Conservation (phyloP, 2,888 invertebrate genomes). For the Hofmannophila pseudospretella region DNA sequence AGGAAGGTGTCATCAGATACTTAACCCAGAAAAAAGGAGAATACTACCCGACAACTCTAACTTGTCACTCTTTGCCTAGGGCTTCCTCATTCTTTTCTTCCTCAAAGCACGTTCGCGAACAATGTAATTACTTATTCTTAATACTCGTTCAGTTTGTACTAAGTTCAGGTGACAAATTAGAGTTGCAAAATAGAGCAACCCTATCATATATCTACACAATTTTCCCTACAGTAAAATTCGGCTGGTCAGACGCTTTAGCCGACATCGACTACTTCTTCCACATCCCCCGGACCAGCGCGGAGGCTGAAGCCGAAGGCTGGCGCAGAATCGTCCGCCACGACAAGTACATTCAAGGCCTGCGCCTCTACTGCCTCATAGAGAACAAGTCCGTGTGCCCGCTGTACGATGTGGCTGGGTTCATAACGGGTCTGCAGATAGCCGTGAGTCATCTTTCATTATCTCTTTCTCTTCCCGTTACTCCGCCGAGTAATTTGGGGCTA, state of each 20-base stretch:
- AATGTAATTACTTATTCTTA: too few relatives aligned
- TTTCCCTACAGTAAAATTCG: slow-evolving; percentile 70
- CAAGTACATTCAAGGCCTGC: slow-evolving; percentile 32
- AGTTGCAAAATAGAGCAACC: too few relatives aligned
- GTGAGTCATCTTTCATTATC: slow-evolving; percentile 46
- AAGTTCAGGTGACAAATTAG: too few relatives aligned
- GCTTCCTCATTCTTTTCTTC: too few relatives aligned
- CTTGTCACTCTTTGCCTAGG: too few relatives aligned
- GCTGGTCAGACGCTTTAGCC: slow-evolving; percentile 62
- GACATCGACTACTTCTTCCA: slow-evolving; percentile 64
- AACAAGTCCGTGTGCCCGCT: slow-evolving; percentile 55
- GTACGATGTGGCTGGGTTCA: slow-evolving; percentile 60
- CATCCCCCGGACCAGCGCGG: slow-evolving; percentile 58
- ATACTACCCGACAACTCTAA: too few relatives aligned
- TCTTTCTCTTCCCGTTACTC: slow-evolving; percentile 1
- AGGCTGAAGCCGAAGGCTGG: slow-evolving; percentile 40
- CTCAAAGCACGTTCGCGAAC: too few relatives aligned
- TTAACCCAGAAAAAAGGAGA: too few relatives aligned
- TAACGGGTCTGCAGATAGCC: slow-evolving; percentile 63
- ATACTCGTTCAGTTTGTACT: too few relatives aligned
- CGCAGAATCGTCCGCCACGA: slow-evolving; percentile 34
- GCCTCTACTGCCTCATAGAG: slow-evolving; percentile 58
- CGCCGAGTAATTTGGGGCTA: too few relatives aligned
- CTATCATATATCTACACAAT: too few relatives aligned
- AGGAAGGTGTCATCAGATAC: too few relatives aligned